Base-by-base conservation (phyloP, 2,888 invertebrate species). In the Cryptocephalus primarius region DNA sequence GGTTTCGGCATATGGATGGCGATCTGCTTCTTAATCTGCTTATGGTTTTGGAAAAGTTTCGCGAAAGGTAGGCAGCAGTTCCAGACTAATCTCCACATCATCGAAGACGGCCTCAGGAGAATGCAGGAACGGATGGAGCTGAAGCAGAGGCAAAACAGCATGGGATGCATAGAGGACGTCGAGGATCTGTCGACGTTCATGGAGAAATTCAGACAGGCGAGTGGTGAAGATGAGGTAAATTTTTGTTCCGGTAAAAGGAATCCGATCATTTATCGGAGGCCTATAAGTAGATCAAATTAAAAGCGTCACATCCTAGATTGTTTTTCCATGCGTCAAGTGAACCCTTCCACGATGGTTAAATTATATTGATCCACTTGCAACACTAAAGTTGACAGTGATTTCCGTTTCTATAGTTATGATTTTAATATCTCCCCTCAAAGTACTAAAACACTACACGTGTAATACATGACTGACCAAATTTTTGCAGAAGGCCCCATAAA, bases 51-150 rank as follows among this genome's bases (percentile, higher is more conserved):
- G 13, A 60, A 54, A 22, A 62, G 58, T 42, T 64, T 66, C 49
- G 47, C 64, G 14, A 60, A 55, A 44, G 66, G 68, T 1, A 51
- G 67, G 43, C 54, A 60, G 43, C 61, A 62, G 42, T 57, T 68
- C 40, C 58, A 59, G 39, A 56, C 61, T 43, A 69, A 70, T 53
- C 55, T 70, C 44, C 61, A 63, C 44, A 62, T 61, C 33, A 66
- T 67, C 40, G 65, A 69, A 57, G 65, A 68, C 58, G 68, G 68
- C 44, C 48, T 69, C 43, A 61, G 56, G 47, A 56, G 57, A 40
- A 60, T 69, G 57, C 68, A 69, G 46, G 59, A 62, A 9, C 58
- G 61, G 32, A 58, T 67, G 11, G 65, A 65, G 9, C 50, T 58
- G 40, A 55, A 56, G 32, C 52, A 57, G 42, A 48, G 58, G 31